Percentiles rank a stretch among this genome's conserved stretches.
phyloP scores from a whole-genome alignment of 2,888 invertebrate genomes.

The Cephus nigrinus region DNA sequence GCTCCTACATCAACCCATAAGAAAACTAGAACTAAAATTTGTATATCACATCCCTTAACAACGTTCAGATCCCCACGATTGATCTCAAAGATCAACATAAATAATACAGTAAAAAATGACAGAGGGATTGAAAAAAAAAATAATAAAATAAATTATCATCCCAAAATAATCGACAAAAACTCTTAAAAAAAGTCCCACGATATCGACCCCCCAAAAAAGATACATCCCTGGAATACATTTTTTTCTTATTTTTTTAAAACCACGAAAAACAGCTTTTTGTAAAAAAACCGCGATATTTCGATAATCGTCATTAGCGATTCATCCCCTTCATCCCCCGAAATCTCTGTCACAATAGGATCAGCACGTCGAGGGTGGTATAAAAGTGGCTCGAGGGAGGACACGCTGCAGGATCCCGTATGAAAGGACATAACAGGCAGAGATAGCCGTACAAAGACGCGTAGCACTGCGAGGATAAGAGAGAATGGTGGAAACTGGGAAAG shows the following conservation, averaged over 20 bases:
- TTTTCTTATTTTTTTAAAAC: background rate
- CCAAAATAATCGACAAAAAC: no score
- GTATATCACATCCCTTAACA: background rate
- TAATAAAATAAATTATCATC: no score
- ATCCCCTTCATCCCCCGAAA: background rate
- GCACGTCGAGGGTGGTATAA: background rate
- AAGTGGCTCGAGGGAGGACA: background rate
- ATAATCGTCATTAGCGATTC: background rate
- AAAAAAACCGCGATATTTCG: background rate
- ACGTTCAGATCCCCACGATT: background rate
- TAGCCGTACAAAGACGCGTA: conserved; percentile 18
- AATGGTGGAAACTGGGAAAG: conserved; percentile 9
- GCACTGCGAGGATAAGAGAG: conserved; percentile 11
- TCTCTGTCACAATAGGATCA: background rate
- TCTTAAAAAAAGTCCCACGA: no score
- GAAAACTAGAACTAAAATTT: background rate
- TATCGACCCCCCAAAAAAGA: no score
- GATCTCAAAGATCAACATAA: no score
- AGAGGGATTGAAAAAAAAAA: no score
- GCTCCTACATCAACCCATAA: no score
- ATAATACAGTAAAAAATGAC: no score
- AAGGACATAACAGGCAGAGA: conserved; percentile 18
- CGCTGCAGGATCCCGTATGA: background rate
- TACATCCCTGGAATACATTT: background rate
- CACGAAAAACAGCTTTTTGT: background rate